These are phyloP conservation scores for Turritopsis dohrnii DNA, from an alignment of 30 jellyfish, hydroid and myxozoan species.

Conservation along the genomic window DNA sequence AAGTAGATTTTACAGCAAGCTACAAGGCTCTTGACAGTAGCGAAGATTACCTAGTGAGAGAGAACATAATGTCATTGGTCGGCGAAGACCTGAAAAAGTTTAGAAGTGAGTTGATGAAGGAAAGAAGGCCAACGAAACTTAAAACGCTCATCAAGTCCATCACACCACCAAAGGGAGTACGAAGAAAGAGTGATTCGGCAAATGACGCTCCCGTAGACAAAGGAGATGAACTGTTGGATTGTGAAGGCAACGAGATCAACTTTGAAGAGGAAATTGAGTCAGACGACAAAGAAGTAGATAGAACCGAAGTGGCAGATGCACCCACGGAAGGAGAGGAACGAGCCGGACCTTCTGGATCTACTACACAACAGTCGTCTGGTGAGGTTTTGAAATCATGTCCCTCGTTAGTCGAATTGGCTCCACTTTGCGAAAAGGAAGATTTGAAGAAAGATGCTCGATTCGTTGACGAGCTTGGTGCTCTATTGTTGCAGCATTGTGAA, in stretches of 20 bases:
- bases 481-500: neutral
- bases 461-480: constrained; percentile 3
- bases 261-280: too few species aligned
- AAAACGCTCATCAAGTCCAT: constrained; percentile 15
- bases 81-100: constrained; percentile 33
- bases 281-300: too few species aligned
- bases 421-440: constrained; percentile 9
- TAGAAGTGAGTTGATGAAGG: constrained; percentile 25
- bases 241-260: too few species aligned
- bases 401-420: too few species aligned
- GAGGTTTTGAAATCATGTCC: too few species aligned
- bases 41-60: constrained; percentile 27
- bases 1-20: neutral
- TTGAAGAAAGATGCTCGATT: neutral
- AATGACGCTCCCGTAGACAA: constrained; percentile 1
- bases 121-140: constrained; percentile 21
- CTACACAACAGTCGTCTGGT: too few species aligned
- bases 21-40: constrained; percentile 25
- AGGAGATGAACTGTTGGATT: constrained; percentile 14
- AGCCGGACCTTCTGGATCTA: too few species aligned
- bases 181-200: neutral
- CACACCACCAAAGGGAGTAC: constrained; percentile 32
- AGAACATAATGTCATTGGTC: constrained; percentile 16
- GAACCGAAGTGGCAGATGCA: too few species aligned
- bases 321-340: too few species aligned